A percentile compares a stretch with the other conserved stretches of the same genome.
Conservation (phyloP, 2,888 invertebrate genomes). For the Geophilus truncorum region DNA sequence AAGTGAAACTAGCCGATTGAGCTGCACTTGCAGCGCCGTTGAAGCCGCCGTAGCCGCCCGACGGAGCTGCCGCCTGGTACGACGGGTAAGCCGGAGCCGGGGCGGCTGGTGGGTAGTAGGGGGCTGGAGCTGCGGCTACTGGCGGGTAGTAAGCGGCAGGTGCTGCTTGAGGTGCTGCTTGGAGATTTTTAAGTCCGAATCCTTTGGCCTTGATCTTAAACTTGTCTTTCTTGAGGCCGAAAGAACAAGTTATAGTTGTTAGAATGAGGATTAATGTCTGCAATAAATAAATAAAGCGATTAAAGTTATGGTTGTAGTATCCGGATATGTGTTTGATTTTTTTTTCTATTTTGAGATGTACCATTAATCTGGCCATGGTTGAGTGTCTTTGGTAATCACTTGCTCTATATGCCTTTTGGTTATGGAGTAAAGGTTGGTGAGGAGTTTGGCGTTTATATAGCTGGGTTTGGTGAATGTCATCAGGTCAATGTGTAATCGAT, state of each 20-base stretch:
- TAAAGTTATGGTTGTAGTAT: not conserved
- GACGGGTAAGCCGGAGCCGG: not conserved
- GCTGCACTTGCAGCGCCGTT: no score
- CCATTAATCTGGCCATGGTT: not conserved
- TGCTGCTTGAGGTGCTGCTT: no score
- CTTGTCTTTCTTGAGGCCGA: conserved; percentile 29
- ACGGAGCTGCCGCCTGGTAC: not conserved
- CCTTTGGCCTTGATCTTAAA: conserved; percentile 30
- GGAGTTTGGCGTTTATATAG: not conserved
- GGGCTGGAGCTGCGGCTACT: not conserved
- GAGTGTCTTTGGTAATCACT: conserved; percentile 2
- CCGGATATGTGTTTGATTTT: not conserved
- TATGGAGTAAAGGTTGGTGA: not conserved
- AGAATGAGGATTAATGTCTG: not conserved
- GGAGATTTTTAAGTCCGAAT: conserved; percentile 28
- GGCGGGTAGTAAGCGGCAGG: no score
- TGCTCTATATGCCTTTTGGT: not conserved
- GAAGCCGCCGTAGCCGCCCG: not conserved
- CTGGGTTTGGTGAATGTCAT: not conserved
- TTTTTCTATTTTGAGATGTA: not conserved
- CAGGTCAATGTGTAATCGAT: not conserved
- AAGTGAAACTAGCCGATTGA: not conserved
- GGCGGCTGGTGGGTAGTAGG: not conserved
- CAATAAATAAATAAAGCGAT: not conserved
- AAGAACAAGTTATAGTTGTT: not conserved